Evolutionary conservation across 2,888 invertebrate genomes (phyloP), one percentile per base, ranked within the genome.

Genomic region (Hyposoter dolosus): DNA sequence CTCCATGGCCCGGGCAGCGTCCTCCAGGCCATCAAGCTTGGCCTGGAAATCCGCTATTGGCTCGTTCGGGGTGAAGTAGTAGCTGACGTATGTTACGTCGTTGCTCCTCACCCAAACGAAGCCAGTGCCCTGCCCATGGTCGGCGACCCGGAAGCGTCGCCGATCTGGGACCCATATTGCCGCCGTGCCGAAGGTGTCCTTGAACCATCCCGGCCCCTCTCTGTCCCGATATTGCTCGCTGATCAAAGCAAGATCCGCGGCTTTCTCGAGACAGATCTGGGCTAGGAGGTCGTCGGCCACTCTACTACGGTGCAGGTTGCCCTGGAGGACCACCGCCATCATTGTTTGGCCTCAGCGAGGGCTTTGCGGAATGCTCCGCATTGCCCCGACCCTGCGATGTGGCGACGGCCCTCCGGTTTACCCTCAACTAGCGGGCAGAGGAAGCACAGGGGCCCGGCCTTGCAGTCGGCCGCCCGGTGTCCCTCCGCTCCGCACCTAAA

Each of bases 61-160:
- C n/a, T 83, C 87, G 79, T 86, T 88, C 0, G 86, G 87, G 10
- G 88, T 80, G 35, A 89, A 65, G 60, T 88, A 88, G 53, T 68
- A 78, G 28, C 85, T 85, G 53, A 87, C 74, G 47, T 82, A 76
- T 3, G 71, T 82, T 10, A 72, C 60, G 53, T 35, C 66, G 5
- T 68, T 53, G 15, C 50, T 35, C n/a, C 65, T 79, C 5, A 82
- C 82, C 84, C 84, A 84, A 35, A 86, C 80, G 77, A 40, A 84
- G 1, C 80, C 84, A 0, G 15, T 19, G 56, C 83, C 82, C 10
- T 53, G 40, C 0, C 79, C 83, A 53, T 74, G 43, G 23, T 32
- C 50, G 35, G 40, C 56, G 19, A 86, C 66, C 0, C 50, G 78
- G 7, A 74, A 23, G 9, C 47, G 23, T 69, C 63, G 81, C 1